Conservation (phyloP, 2,888 invertebrate genomes). For the Gerris lacustris region DNA sequence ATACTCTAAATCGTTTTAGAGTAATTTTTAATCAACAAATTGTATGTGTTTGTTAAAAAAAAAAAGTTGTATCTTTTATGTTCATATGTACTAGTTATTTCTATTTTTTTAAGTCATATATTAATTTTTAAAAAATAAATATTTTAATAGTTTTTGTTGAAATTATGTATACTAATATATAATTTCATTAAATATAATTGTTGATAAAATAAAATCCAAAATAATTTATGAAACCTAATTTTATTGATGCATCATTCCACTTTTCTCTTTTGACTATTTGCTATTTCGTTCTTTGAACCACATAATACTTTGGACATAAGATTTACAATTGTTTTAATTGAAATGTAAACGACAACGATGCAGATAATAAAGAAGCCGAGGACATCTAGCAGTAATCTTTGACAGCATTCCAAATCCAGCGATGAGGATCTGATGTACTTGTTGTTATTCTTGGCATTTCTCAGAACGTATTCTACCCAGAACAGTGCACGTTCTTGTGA, state of each 20-base stretch:
- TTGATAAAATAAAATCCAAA: no score
- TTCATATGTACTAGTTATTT: no score
- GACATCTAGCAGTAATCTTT: background rate
- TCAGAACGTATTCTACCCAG: constrained; percentile 3
- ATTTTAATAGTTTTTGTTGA: no score
- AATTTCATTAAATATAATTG: no score
- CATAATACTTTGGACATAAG: background rate
- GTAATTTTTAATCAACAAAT: no score
- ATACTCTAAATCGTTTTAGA: no score
- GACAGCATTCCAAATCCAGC: background rate
- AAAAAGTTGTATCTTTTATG: no score
- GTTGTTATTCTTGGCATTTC: background rate
- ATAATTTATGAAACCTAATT: background rate
- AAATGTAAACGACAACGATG: background rate
- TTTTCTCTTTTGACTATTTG: background rate
- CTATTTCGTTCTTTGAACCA: background rate
- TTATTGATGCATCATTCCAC: background rate
- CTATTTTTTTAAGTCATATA: no score
- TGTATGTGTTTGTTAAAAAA: no score
- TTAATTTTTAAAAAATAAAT: no score
- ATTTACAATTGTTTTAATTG: background rate
- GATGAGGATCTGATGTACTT: background rate
- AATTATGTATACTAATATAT: no score
- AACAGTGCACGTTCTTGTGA: background rate
- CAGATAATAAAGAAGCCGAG: background rate